These are phyloP conservation scores for Channa maculata DNA, from an alignment of 2,113 vertebrate species.

Conservation along the genomic window DNA sequence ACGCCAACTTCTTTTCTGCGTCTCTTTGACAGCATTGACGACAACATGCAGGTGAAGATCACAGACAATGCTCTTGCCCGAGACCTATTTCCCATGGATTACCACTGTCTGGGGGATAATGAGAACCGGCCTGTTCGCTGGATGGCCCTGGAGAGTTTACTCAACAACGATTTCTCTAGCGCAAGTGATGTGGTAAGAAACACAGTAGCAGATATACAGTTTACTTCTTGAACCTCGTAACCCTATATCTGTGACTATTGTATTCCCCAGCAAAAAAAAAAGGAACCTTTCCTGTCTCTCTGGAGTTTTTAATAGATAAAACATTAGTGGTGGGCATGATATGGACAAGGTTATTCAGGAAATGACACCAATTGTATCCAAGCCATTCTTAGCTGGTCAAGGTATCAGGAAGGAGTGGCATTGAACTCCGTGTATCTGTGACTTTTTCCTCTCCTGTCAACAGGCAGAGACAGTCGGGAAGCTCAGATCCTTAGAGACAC, in stretches of 20 bases:
- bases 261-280: neutral
- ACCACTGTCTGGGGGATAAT: conserved; percentile 98
- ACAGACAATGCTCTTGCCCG: conserved; percentile 97
- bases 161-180: conserved; percentile 97
- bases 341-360: conserved; percentile 20
- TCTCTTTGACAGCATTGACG: conserved; percentile 89
- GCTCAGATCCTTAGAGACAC: conserved; percentile 42
- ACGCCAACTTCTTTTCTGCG: conserved; percentile 20
- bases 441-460: conserved; percentile 56
- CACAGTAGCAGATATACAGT: neutral
- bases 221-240: neutral
- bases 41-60: conserved; percentile 98
- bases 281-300: conserved; percentile 7
- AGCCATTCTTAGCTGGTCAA: conserved; percentile 24
- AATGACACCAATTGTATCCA: conserved; percentile 16
- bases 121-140: conserved; percentile 97
- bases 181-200: conserved; percentile 96
- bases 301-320: conserved; percentile 2
- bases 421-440: neutral
- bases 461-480: conserved; percentile 31
- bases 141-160: conserved; percentile 98
- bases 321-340: neutral
- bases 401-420: conserved; percentile 12
- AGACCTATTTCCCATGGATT: conserved; percentile 99
- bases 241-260: neutral